Evolutionary conservation across 2,113 vertebrate species (phyloP), one percentile per base, ranked within the genome.

Genomic region (Entelurus aequoreus): DNA sequence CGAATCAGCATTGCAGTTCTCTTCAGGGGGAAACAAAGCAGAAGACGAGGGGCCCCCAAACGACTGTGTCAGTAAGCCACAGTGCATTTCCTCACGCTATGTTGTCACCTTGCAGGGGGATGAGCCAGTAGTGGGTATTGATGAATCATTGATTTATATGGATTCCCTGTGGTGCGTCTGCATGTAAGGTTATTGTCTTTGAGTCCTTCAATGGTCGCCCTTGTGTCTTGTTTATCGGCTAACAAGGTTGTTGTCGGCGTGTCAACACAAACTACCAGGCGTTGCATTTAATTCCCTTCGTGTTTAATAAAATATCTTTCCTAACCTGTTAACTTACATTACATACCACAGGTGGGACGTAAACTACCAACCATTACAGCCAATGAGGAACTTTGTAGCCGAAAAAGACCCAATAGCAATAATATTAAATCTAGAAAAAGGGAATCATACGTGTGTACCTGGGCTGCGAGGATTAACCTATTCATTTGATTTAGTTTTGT

Each of bases 141-240:
- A 78, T 84, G 76, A 78, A 66, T 84, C 74, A 76, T 75, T 79
- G 76, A 87, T 81, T 76, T 60, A 60, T 72, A 62, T 69, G 62
- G 71, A 73, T 71, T 69, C 52, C 13, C 49, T 6, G 49, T 4
- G 6, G 35, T 0, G 10, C 28, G 54, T 37, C 19, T 36, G 40
- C 10, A 21, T 11, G 42, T 42, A 9, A 6, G 13, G 6, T 54
- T 35, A 38, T 40, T 10, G 37, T 56, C 5, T 56, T 11, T 14
- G 12, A 12, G 28, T 4, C 7, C 53, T 8, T 37, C 53, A 8
- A 37, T 54, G 52, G 13, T 36, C 28, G 52, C 11, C 52, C 52
- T 54, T 37, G 16, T 50, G 52, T 13, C 50, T 28, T 15, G 1
- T 54, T 54, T 36, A 36, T 36, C 28, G 35, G 52, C 28, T 36